A percentile compares a stretch with the other conserved stretches of the same genome.
Conservation (phyloP, 64 coral and sea anemone genomes). For the Porites lutea region DNA sequence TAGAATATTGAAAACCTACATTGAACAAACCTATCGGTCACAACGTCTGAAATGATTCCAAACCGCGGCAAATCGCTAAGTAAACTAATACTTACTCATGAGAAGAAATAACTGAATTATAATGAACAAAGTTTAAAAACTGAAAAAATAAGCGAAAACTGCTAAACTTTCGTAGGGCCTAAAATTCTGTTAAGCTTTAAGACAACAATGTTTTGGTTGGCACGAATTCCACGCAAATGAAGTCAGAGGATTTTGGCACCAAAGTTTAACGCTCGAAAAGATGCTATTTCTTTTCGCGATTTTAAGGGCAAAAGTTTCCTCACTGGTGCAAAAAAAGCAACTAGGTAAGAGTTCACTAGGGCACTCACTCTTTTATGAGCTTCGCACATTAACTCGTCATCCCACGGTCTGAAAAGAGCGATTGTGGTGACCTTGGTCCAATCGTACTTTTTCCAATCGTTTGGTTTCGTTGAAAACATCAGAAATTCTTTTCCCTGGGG, state of each 20-base stretch:
- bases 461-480: constrained; percentile 80
- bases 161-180: too few species aligned
- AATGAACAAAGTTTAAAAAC: too few species aligned
- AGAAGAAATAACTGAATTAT: too few species aligned
- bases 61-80: too few species aligned
- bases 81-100: too few species aligned
- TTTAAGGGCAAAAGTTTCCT: background rate
- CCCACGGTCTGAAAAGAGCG: constrained; percentile 91
- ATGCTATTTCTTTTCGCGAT: background rate
- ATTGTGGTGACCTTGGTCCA: constrained; percentile 91
- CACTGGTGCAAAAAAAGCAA: background rate
- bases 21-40: background rate
- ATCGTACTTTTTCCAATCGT: constrained; percentile 90
- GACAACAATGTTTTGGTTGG: background rate
- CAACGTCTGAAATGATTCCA: background rate
- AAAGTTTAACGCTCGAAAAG: background rate
- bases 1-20: too few species aligned
- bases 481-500: constrained; percentile 90
- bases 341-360: background rate
- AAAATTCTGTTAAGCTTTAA: background rate
- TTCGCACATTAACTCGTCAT: constrained; percentile 90
- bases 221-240: constrained; percentile 49
- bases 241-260: background rate
- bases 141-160: too few species aligned
- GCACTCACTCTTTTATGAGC: constrained; percentile 88